phyloP scores from a whole-genome alignment of 2,113 vertebrate genomes.

The Saccopteryx bilineata region DNA sequence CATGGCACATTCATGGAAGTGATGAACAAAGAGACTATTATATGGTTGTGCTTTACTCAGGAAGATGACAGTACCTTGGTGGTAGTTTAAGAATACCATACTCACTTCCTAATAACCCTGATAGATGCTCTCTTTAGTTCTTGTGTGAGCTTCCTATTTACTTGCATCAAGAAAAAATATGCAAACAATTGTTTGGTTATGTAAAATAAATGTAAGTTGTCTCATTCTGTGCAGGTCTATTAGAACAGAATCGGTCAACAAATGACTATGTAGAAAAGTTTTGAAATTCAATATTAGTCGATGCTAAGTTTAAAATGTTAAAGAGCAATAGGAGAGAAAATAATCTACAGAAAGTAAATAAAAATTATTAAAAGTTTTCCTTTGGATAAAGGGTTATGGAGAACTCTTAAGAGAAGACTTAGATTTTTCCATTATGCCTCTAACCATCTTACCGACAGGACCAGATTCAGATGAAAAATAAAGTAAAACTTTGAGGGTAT shows the following conservation, averaged over 20 bases:
- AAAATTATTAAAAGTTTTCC: constrained; percentile 18
- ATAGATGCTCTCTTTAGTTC: neutral
- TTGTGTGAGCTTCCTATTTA: neutral
- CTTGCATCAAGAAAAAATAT: neutral
- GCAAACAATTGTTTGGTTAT: neutral
- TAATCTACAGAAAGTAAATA: neutral
- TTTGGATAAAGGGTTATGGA: neutral
- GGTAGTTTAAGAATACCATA: neutral
- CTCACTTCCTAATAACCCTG: neutral
- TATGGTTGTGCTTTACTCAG: neutral
- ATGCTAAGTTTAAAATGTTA: constrained; percentile 33
- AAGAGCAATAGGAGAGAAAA: neutral
- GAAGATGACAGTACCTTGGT: neutral
- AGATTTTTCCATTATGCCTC: neutral
- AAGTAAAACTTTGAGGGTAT: neutral
- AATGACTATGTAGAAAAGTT: neutral
- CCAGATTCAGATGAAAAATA: neutral
- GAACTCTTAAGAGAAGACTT: neutral
- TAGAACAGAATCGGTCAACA: neutral
- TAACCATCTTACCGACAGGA: neutral
- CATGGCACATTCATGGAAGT: neutral
- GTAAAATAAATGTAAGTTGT: neutral
- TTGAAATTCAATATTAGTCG: constrained; percentile 20
- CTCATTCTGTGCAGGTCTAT: neutral
- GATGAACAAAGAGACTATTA: neutral